Evolutionary conservation across 2,888 invertebrate genomes (phyloP), one percentile per base, ranked within the genome.

Genomic region (Oxycera nigricornis): DNA sequence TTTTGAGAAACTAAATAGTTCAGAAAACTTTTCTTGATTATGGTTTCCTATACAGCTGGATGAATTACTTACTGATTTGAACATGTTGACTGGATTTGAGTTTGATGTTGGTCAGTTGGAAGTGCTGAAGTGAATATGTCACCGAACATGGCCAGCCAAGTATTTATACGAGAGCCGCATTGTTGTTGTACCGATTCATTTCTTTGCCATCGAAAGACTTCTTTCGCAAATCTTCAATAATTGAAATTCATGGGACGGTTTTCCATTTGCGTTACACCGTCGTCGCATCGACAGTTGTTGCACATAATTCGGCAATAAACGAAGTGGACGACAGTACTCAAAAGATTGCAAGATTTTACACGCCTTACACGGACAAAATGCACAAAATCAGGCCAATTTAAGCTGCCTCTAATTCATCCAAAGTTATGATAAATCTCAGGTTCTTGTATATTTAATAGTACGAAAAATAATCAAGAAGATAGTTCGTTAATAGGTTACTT

Each of bases 181-280:
- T 35, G n/a, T 35, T 39, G 22, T 11, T 41, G 41, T 24, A 65
- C 65, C 35, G 22, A 14, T 6, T 7, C 55, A 55, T 26, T 65
- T 65, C 46, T 46, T 7, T 17, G 39, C 41, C 31, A 17, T 61
- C 24, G 65, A 22, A 65, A 65, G 11, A 61, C 30, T 9, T 20
- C 41, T 41, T 41, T 35, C 41, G 26, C 30, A 41, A 41, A 24
- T 65, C n/a, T n/a, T 22, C 41, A 28, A 65, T 65, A 20, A 65
- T 65, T 65, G 20, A 35, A 26, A 65, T 65, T 39, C 65, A 65
- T 39, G 31, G 79, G 80, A 17, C 80, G 79, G 0, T 80, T 82
- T 31, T 77, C 80, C 52, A 78, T 79, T 73, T 81, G 73, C 68
- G 14, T 7, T 46, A 46, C 14, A 46, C n/a, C n/a, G n/a, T 46